Percentiles rank a stretch among this genome's conserved stretches.
Evolutionary conservation across 2,888 invertebrate genomes (phyloP).

Genomic region (Drosophila hamatofila): DNA sequence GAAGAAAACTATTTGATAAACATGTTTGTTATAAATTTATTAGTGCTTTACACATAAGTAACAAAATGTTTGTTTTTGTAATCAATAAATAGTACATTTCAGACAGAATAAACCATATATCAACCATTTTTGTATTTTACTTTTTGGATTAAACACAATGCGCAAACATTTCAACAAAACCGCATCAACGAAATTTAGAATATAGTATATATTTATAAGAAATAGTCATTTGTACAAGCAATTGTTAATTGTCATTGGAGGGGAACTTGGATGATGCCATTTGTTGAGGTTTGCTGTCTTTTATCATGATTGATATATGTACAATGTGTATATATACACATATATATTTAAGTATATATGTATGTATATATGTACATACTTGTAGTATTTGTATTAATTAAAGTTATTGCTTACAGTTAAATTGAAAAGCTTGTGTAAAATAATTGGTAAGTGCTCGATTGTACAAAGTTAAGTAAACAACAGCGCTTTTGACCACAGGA

Average conservation of each 20-base stretch:
- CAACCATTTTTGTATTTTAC: slow-evolving; percentile 11
- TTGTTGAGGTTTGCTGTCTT: slow-evolving; percentile 20
- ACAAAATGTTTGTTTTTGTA: slow-evolving; percentile 28
- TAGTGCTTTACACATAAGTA: slow-evolving; percentile 37
- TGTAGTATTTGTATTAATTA: slow-evolving; percentile 30
- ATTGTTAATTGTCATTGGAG: slow-evolving; percentile 23
- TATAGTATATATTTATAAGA: neutral
- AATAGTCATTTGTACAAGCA: slow-evolving; percentile 21
- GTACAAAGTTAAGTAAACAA: slow-evolving; percentile 34
- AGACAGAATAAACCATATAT: slow-evolving; percentile 30
- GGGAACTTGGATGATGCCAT: slow-evolving; percentile 18
- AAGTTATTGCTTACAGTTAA: slow-evolving; percentile 53
- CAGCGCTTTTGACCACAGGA: slow-evolving; percentile 69
- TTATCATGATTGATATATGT: slow-evolving; percentile 1
- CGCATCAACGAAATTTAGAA: slow-evolving; percentile 23
- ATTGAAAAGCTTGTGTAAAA: slow-evolving; percentile 44
- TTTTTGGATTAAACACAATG: slow-evolving; percentile 14
- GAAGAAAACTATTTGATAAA: neutral
- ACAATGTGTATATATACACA: neutral
- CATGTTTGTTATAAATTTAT: slow-evolving; percentile 35
- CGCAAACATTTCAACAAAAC: slow-evolving; percentile 14
- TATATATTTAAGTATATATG: slow-evolving; percentile 10
- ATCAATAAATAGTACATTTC: slow-evolving; percentile 22
- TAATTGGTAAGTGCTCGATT: slow-evolving; percentile 15
- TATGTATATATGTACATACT: slow-evolving; percentile 32